These are phyloP conservation scores for Chrysogorgia sp. DNA, from an alignment of 92 coral and sea anemone genomes.

Conservation along the genomic window DNA sequence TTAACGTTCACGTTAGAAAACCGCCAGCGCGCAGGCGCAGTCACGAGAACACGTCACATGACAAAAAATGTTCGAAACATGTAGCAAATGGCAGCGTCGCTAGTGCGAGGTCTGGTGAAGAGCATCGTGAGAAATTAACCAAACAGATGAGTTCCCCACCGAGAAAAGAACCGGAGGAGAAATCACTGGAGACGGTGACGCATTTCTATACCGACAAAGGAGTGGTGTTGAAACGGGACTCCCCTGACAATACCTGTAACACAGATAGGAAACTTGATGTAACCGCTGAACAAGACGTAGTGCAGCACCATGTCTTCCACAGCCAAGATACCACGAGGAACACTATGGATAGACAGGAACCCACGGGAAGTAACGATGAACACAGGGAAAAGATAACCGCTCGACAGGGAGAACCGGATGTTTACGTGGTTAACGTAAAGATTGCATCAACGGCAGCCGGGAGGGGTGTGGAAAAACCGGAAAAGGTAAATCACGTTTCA, in stretches of 20 bases:
- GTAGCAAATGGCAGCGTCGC: not conserved
- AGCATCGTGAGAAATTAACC: not conserved
- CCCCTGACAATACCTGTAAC: not conserved
- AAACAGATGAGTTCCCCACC: not conserved
- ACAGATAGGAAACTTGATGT: not conserved
- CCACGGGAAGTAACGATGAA: not conserved
- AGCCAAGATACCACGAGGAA: not conserved
- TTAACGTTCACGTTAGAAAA: not conserved
- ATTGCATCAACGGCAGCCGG: slow-evolving; percentile 1
- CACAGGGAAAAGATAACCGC: not conserved
- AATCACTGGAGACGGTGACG: slow-evolving; percentile 18
- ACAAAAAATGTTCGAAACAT: not conserved
- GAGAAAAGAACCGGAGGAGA: not conserved
- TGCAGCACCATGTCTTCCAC: slow-evolving; percentile 28
- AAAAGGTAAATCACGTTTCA: not conserved
- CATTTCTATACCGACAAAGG: slow-evolving; percentile 30
- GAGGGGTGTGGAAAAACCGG: not conserved
- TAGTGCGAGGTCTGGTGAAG: not conserved
- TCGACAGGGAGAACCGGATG: not conserved
- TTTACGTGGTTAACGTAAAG: slow-evolving; percentile 6
- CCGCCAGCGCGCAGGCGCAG: not conserved
- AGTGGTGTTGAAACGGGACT: slow-evolving; percentile 11
- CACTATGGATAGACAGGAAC: slow-evolving; percentile 3
- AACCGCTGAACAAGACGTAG: not conserved
- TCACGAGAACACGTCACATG: not conserved